phyloP scores from a whole-genome alignment of 2,888 invertebrate genomes.

The Bibio marci region DNA sequence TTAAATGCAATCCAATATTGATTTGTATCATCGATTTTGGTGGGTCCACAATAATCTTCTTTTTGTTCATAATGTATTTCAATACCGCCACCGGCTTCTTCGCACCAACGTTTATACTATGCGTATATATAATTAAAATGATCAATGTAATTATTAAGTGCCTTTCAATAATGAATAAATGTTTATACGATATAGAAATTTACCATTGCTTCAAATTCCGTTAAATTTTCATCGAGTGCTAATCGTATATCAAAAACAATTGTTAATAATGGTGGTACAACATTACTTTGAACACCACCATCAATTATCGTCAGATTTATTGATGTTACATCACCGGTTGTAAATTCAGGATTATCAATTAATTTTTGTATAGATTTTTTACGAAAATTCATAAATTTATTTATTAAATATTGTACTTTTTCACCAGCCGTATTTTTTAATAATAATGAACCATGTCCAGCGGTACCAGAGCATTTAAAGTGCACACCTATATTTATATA shows the following conservation, averaged over 20 bases:
- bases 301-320: slow-evolving; percentile 49
- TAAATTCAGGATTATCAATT: slow-evolving; percentile 29
- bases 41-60: slow-evolving; percentile 40
- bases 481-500: slow-evolving; percentile 37
- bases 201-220: slow-evolving; percentile 42
- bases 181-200: too few species aligned
- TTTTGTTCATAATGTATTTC: slow-evolving; percentile 47
- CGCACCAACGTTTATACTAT: slow-evolving; percentile 37
- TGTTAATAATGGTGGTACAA: slow-evolving; percentile 53
- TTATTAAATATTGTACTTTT: slow-evolving; percentile 44
- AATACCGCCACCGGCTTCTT: slow-evolving; percentile 57
- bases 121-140: too few species aligned
- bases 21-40: slow-evolving; percentile 44
- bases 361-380: slow-evolving; percentile 38
- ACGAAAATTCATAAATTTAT: slow-evolving; percentile 45
- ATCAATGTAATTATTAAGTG: too few species aligned
- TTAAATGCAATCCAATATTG: slow-evolving; percentile 59
- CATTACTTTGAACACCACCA: slow-evolving; percentile 70
- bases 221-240: slow-evolving; percentile 36
- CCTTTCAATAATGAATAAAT: too few species aligned
- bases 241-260: slow-evolving; percentile 49
- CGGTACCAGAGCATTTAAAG: slow-evolving; percentile 45
- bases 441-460: slow-evolving; percentile 66
- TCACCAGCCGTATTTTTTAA: slow-evolving; percentile 52
- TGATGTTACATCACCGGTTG: slow-evolving; percentile 54